Conservation (phyloP, 2,113 vertebrate species). For the Megaptera novaeangliae region DNA sequence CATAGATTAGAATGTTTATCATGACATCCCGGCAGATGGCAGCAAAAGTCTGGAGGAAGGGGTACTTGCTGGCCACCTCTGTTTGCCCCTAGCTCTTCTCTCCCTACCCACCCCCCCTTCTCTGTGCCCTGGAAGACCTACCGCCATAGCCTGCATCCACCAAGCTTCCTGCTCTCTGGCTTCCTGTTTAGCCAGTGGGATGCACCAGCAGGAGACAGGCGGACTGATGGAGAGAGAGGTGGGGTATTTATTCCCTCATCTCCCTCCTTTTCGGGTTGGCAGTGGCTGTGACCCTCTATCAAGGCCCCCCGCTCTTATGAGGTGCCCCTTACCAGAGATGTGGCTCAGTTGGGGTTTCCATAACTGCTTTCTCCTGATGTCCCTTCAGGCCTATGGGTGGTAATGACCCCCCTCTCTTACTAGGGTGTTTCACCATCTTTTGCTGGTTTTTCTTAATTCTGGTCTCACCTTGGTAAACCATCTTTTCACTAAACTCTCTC, state of each 20-base stretch:
- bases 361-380: background rate
- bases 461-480: background rate
- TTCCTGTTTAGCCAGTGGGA: background rate
- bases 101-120: background rate
- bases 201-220: background rate
- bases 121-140: background rate
- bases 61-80: background rate
- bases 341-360: background rate
- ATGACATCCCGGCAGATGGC: background rate
- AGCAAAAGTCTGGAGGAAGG: background rate
- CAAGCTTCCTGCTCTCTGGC: background rate
- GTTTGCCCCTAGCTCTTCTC: background rate
- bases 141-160: no score
- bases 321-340: background rate
- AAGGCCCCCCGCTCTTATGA: rapidly evolving
- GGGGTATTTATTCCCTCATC: background rate
- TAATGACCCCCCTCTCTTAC: background rate
- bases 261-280: background rate
- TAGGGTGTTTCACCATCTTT: background rate
- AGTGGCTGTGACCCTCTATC: background rate
- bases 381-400: background rate
- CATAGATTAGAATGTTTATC: background rate
- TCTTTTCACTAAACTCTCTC: background rate
- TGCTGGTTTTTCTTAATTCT: background rate
- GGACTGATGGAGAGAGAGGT: background rate